Conservation (phyloP, 1,140 invertebrate species). For the Homalodisca vitripennis region DNA sequence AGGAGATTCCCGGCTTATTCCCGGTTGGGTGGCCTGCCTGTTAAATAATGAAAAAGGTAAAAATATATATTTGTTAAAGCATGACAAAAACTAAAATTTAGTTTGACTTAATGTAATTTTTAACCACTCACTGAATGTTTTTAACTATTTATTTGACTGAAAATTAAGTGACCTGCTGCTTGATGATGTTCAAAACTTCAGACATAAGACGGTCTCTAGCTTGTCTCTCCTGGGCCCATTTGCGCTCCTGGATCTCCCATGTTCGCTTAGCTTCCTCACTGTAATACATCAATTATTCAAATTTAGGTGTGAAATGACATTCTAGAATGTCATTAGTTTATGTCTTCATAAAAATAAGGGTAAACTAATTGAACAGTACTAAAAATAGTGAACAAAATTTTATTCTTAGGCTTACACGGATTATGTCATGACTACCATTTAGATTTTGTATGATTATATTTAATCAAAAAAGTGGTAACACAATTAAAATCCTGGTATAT, state of each 20-base stretch:
- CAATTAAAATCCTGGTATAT: too few species aligned
- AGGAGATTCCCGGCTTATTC: too few species aligned
- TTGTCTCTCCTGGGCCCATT: not conserved
- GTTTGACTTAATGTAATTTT: not conserved
- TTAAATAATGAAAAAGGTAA: not conserved
- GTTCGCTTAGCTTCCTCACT: constrained; percentile 12
- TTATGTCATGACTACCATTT: not conserved
- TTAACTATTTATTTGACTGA: not conserved
- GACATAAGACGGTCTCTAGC: not conserved
- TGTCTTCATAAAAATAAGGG: not conserved
- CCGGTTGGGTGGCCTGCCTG: not conserved
- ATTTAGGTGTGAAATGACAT: not conserved
- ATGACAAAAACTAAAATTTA: not conserved
- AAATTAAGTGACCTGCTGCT: not conserved
- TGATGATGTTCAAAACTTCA: not conserved
- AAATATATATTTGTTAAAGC: not conserved
- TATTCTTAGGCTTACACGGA: not conserved
- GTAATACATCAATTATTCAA: not conserved
- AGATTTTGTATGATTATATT: not conserved
- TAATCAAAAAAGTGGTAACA: too few species aligned
- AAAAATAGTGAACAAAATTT: not conserved
- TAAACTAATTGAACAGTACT: not conserved
- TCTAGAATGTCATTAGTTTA: not conserved
- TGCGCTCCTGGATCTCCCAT: constrained; percentile 3
- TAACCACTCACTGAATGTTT: not conserved